Evolutionary conservation across 2,797 vertebrate species (phyloP), one percentile per base, ranked within the genome.

Genomic region (Aratinga solstitialis): DNA sequence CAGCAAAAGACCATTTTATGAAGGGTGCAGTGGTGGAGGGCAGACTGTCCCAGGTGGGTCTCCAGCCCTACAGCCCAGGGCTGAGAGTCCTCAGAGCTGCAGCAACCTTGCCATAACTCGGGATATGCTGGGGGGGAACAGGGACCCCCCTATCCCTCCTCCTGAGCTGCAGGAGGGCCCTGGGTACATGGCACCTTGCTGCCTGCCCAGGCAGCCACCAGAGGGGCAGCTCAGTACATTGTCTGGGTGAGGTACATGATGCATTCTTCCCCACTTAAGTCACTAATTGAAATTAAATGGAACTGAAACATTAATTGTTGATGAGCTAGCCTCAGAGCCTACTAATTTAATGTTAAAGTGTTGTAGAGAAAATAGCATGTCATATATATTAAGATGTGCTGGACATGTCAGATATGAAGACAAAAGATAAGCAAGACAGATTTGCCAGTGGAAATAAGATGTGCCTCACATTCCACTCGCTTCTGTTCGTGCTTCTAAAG

Each of bases 261-360:
- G 67, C 72, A 53, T 82, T 90, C 32, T 94, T 72, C 45, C 67
- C 42, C 38, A n/a, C 40, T 76, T 54, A 90, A 65, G n/a, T 75
- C 40, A 12, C 65, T 92, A 63, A 85, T 5, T 43, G 67, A 96
- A 95, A 94, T 84, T 84, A 90, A 75, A 91, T 84, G 53, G 71
- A 73, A 96, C 62, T 62, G 85, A 74, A 79, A 80, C 43, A 87
- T 96, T 92, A 94, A 88, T 74, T 83, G 79, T 79, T 91, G 74
- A 95, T 86, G 86, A 95, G 90, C 91, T 82, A 89, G 86, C 62
- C 80, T 67, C 54, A 40, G 24, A 87, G 65, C 45, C 47, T 65
- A 43, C 43, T 89, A 89, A 93, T 94, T 93, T 91, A 87, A 93
- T 81, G 94, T 88, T 67, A 66, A 78, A 92, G 50, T 27, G 43